Conservation (phyloP, 2,113 vertebrate species). For the Seriola aureovittata region DNA sequence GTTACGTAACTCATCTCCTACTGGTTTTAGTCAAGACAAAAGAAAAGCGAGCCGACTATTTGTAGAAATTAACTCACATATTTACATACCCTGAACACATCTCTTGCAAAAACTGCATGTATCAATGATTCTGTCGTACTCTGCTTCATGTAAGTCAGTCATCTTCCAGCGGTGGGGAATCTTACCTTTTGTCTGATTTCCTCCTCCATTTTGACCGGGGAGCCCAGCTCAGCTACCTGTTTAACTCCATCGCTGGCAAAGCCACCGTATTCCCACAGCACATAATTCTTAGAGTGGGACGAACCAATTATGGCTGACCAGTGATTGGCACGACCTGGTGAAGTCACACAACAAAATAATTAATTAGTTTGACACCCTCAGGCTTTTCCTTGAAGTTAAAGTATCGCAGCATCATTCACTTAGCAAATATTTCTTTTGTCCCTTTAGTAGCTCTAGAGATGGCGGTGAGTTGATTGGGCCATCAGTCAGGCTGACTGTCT, state of each 20-base stretch:
- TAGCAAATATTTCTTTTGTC: neutral
- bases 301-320: slow-evolving; percentile 98
- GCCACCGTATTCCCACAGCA: slow-evolving; percentile 97
- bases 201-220: slow-evolving; percentile 99
- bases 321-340: slow-evolving; percentile 94
- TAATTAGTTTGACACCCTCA: slow-evolving; percentile 4
- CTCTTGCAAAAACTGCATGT: neutral
- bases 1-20: slow-evolving; percentile 22
- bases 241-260: slow-evolving; percentile 94
- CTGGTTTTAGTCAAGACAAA: neutral
- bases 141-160: neutral
- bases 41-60: neutral
- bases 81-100: neutral
- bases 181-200: slow-evolving; percentile 98
- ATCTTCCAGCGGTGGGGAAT: neutral
- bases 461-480: neutral
- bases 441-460: neutral
- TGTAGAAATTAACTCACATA: neutral
- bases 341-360: slow-evolving; percentile 31
- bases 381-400: neutral
- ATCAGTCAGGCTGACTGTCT: neutral
- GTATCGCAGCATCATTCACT: neutral
- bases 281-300: slow-evolving; percentile 96
- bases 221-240: slow-evolving; percentile 95
- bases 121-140: neutral